phyloP scores from a whole-genome alignment of 2,888 invertebrate genomes.

The Pimpla rufipes region DNA sequence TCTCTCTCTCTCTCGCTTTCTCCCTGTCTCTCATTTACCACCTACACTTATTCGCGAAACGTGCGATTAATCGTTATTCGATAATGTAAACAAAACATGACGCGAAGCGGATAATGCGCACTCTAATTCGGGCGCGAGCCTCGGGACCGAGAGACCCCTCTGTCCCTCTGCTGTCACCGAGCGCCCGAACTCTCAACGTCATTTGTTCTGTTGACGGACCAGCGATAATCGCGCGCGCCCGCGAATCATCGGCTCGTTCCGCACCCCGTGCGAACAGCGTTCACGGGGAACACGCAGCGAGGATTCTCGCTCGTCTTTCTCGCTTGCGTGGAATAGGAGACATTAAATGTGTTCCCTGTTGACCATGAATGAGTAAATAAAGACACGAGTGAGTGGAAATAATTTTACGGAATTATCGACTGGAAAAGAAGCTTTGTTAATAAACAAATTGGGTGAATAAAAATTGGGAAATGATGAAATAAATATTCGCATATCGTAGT shows the following conservation, averaged over 20 bases:
- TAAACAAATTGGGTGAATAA: too few species aligned
- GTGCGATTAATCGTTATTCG: conserved; percentile 78
- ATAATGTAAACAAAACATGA: conserved; percentile 79
- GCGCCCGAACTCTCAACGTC: conserved; percentile 72
- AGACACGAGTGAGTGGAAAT: too few species aligned
- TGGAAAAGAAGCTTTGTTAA: too few species aligned
- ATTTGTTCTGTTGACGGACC: conserved; percentile 74
- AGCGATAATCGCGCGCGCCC: conserved; percentile 74
- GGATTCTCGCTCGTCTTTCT: too few species aligned
- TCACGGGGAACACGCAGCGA: too few species aligned
- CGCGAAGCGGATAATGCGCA: conserved; percentile 73
- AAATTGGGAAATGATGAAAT: too few species aligned
- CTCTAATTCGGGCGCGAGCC: conserved; percentile 70
- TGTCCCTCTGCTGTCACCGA: not conserved
- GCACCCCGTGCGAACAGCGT: too few species aligned
- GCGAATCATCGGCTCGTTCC: conserved; percentile 75
- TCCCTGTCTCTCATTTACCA: conserved; percentile 16
- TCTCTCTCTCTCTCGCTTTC: conserved; percentile 23
- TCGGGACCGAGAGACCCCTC: conserved; percentile 3
- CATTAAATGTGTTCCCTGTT: too few species aligned
- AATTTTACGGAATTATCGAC: too few species aligned
- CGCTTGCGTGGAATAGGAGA: too few species aligned
- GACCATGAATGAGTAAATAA: too few species aligned
- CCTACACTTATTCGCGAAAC: conserved; percentile 67
- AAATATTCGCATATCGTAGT: too few species aligned